A percentile compares a stretch with the other conserved stretches of the same genome.
These are phyloP conservation scores for Chaenodraco wilsoni DNA, from an alignment of 2,797 vertebrate species.

Conservation along the genomic window DNA sequence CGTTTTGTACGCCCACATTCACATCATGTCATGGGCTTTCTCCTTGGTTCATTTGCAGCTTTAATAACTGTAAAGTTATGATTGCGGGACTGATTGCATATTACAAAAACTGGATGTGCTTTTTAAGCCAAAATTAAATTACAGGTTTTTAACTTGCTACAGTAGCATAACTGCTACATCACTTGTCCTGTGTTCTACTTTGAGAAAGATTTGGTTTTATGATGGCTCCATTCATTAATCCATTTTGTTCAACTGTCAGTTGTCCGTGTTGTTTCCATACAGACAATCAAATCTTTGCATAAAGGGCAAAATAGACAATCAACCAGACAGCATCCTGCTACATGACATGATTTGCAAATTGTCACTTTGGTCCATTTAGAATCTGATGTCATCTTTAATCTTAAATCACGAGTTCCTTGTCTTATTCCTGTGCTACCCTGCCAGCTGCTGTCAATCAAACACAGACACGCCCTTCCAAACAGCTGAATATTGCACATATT, in stretches of 20 bases:
- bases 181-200: neutral
- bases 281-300: too few relatives aligned
- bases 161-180: neutral
- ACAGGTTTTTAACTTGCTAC: neutral
- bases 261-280: neutral
- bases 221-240: neutral
- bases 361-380: neutral
- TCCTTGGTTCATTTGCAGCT: conserved; percentile 18
- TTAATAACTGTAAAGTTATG: conserved; percentile 22
- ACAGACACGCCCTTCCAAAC: neutral
- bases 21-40: conserved; percentile 37
- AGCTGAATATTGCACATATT: neutral
- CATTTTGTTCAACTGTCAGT: neutral
- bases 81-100: conserved; percentile 30
- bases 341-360: neutral
- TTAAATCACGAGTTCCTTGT: neutral
- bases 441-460: conserved; percentile 23
- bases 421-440: neutral
- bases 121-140: neutral
- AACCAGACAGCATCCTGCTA: too few relatives aligned
- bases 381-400: neutral
- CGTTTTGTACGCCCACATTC: conserved; percentile 5
- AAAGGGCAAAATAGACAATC: too few relatives aligned
- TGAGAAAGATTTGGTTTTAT: neutral
- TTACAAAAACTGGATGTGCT: neutral